Base-by-base conservation (phyloP, 2,113 vertebrate species). In the Aldabrachelys gigantea region DNA sequence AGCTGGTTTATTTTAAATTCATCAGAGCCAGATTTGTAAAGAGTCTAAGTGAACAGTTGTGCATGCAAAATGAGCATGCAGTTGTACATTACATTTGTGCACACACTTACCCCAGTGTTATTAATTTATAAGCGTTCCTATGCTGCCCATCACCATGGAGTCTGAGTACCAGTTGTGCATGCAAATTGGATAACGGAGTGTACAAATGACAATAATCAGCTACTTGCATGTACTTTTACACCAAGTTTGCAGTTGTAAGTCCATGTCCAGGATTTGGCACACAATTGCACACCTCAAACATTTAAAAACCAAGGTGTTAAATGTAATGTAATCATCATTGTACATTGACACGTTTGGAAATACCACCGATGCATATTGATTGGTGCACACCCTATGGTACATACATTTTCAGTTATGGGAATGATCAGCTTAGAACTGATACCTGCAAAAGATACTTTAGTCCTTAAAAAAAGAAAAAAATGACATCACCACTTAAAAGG, bases 61-160 rank as follows among this genome's bases (percentile, higher is more conserved):
- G 1, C 65, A 38, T 14, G 62, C 29, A 41, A 47, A 25, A 0
- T 25, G 54, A 78, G 10, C 35, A 35, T 2, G 14, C 2, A 44
- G 24, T 35, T 0, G 0, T 11, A 0, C 53, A 76, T 1, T 44
- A 5, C 41, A 38, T n/a, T 21, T 78, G 24, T 78, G 14, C 41
- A 78, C 41, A 78, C 41, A 78, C 47, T 47, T 78, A 47, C 25
- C 41, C 12, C 12, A 14, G 5, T 44, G n/a, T 44, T 78, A 10
- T 44, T 27, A 47, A 29, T 78, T 78, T 16, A 47, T 47, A 29
- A 78, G 75, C 6, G 1, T 78, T 47, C 75, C 41, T 44, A 78
- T 78, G 75, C 41, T 76, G 35, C 44, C 75, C 41, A 47, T 47
- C 44, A 27, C 41, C 13, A 47, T 44, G 41, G 75, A 13, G 47